phyloP scores from a whole-genome alignment of 2,797 vertebrate genomes.

The Urophycis tenuis region DNA sequence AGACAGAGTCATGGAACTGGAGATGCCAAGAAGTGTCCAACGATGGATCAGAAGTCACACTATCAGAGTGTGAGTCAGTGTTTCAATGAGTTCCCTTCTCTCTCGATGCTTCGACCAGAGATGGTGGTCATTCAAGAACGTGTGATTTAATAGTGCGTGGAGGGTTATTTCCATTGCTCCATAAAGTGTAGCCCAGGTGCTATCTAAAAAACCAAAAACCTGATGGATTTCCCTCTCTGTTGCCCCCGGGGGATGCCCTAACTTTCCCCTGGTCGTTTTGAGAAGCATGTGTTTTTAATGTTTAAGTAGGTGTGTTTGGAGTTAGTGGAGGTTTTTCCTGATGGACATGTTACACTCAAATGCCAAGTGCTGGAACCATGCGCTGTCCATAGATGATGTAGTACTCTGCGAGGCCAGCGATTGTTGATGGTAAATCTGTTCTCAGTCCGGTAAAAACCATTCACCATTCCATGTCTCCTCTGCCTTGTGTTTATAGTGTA shows the following conservation, averaged over 20 bases:
- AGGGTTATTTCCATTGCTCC: background rate
- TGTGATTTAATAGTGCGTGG: background rate
- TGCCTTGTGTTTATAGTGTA: background rate
- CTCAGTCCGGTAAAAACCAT: background rate
- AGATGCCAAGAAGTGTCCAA: background rate
- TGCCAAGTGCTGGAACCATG: background rate
- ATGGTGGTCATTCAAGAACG: background rate
- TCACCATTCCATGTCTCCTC: background rate
- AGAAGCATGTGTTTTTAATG: conserved; percentile 1
- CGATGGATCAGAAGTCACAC: background rate
- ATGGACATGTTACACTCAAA: background rate
- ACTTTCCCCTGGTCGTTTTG: conserved; percentile 1
- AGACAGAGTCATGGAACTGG: background rate
- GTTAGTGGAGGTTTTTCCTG: background rate
- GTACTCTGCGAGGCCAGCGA: background rate
- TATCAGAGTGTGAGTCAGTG: background rate
- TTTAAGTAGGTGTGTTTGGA: background rate
- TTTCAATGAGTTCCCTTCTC: background rate
- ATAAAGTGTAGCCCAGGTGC: background rate
- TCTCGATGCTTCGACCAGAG: background rate
- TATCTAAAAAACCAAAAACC: background rate
- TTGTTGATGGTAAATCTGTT: background rate
- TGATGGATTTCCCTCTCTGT: background rate
- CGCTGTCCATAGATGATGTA: background rate
- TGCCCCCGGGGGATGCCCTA: background rate